Percentiles rank a stretch among this genome's conserved stretches.
These are phyloP conservation scores for Bombus sibiricus DNA, from an alignment of 1,140 invertebrate species.

Conservation along the genomic window DNA sequence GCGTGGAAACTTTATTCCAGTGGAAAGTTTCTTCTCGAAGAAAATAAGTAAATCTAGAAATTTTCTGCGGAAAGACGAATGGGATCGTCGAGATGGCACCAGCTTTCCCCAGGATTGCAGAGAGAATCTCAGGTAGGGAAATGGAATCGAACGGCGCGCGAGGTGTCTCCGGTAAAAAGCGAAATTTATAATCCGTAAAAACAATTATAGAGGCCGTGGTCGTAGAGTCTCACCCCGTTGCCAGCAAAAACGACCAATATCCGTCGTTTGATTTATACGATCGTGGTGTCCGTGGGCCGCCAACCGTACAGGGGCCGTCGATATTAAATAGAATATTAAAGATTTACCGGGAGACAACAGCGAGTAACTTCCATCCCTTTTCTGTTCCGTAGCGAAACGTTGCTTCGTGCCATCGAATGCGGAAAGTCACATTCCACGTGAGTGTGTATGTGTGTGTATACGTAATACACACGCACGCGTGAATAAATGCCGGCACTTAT, in stretches of 20 bases:
- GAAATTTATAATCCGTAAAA: slow-evolving; percentile 79
- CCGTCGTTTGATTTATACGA: slow-evolving; percentile 74
- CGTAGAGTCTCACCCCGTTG: slow-evolving; percentile 48
- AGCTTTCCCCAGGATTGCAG: background rate
- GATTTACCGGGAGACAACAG: slow-evolving; percentile 71
- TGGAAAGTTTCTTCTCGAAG: background rate
- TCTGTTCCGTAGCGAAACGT: background rate
- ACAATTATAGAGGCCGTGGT: slow-evolving; percentile 72
- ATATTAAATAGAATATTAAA: slow-evolving; percentile 79
- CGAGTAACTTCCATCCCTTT: slow-evolving; percentile 24
- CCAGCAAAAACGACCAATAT: slow-evolving; percentile 76
- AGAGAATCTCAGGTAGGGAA: slow-evolving; percentile 51
- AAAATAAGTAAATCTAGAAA: slow-evolving; percentile 29
- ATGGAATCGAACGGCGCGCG: slow-evolving; percentile 30
- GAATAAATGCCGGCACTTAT: slow-evolving; percentile 19
- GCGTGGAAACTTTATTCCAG: background rate
- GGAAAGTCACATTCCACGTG: slow-evolving; percentile 5
- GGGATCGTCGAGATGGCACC: background rate
- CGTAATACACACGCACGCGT: background rate
- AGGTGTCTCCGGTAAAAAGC: slow-evolving; percentile 57
- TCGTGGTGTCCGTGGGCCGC: slow-evolving; percentile 26
- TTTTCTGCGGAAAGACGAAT: slow-evolving; percentile 25
- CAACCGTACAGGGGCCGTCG: slow-evolving; percentile 33
- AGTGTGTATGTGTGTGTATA: background rate
- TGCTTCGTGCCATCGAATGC: slow-evolving; percentile 15